Conservation (phyloP, 1,140 invertebrate species). For the Zaprionus vittiger region DNA sequence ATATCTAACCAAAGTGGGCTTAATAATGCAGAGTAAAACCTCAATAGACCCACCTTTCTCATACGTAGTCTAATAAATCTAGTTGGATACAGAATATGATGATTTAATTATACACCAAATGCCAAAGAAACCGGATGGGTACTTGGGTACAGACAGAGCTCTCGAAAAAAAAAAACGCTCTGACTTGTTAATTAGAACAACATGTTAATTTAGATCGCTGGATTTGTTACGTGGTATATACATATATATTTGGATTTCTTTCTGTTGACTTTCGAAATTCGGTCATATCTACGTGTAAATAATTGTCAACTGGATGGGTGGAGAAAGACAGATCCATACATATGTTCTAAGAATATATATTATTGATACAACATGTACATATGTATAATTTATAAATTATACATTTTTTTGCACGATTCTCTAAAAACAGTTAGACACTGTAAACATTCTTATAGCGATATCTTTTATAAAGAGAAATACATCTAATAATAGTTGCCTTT, state of each 20-base stretch:
- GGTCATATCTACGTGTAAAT: not conserved
- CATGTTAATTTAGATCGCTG: not conserved
- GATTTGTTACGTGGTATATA: not conserved
- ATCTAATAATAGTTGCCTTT: too few relatives aligned
- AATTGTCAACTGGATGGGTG: not conserved
- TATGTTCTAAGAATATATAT: not conserved
- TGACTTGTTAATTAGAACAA: constrained; percentile 6
- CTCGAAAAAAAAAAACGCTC: not conserved
- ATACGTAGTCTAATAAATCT: not conserved
- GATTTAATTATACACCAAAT: constrained; percentile 5
- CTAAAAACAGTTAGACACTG: too few relatives aligned
- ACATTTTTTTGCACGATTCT: too few relatives aligned
- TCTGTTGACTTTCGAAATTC: not conserved
- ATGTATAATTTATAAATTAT: too few relatives aligned
- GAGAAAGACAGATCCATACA: not conserved
- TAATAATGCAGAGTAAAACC: not conserved
- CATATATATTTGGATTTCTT: not conserved
- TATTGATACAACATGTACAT: too few relatives aligned
- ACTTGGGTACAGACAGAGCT: not conserved
- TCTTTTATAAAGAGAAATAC: too few relatives aligned
- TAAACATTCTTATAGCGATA: too few relatives aligned
- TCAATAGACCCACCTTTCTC: not conserved
- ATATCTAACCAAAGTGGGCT: not conserved
- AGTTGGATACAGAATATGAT: not conserved
- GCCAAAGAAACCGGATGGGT: constrained; percentile 3